Base-by-base conservation (phyloP, 2,888 invertebrate species). In the Mimumesa dahlbomi region DNA sequence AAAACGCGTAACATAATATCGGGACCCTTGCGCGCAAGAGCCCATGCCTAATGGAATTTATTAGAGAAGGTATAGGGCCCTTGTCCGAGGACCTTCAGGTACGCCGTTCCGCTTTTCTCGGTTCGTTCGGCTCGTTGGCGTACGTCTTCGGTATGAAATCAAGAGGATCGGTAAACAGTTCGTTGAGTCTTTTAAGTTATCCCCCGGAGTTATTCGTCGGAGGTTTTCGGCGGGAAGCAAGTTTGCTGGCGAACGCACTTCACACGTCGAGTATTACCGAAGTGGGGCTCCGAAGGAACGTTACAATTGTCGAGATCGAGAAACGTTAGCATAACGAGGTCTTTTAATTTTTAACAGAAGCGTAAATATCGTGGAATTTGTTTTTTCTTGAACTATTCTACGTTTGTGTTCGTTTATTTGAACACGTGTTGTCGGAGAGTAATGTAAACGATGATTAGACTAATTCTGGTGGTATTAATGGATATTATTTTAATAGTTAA, bases 11-110 rank as follows among this genome's bases (percentile, higher is more conserved):
- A 88, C 87, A 88, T 84, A 87, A 88, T 88, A 85, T 88, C 84
- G 69, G 82, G 82, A 73, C 77, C 81, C 83, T 84, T 82, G 72
- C 67, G 67, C 53, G 74, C 82, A 87, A 85, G 85, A 84, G 85
- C 82, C 87, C 89, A 82, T 87, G 82, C 70, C 88, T 89, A 89
- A 89, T 89, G 86, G 88, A 88, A 88, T 89, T 89, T 89, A 89
- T 89, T 88, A 87, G 85, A 85, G 82, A 77, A 81, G 76, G 73
- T 38, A 36, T 50, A 58, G 64, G 49, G 42, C 53, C 40, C 56
- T 31, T 52, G 29, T 48, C 49, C 43, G 48, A 49, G 7, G 43
- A 42, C 42, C 31, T 21, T 36, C 54, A 49, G 52, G 67, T 67
- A 59, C 61, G 57, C 13, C 29, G 16, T 38, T 40, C 38, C 7